Base-by-base conservation (phyloP, 1,140 invertebrate genomes). In the Scaptomyza hsui region DNA sequence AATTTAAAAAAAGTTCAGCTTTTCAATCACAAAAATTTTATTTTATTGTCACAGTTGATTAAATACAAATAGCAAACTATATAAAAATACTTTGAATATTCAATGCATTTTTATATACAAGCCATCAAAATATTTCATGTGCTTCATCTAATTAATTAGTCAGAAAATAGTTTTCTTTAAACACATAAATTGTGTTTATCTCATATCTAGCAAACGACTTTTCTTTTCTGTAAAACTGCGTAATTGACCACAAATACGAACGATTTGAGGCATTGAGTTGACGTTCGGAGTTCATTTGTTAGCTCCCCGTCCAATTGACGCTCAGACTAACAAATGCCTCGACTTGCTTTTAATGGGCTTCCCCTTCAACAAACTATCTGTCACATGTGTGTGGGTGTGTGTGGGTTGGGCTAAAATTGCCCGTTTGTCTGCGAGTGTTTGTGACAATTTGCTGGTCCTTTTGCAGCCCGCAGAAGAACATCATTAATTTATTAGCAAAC, bases 401-500 rank as follows among this genome's bases (percentile, higher is more conserved):
- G n/a, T 42, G 13, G 29, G 39, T 6, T 12, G 3, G 32, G 32
- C 4, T n/a, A 37, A 37, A 37, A 37, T 4, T 42, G 21, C 21
- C 7, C 44, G 32, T 60, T 42, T 59, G 75, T 61, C 32, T 72
- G 51, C 60, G 77, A 82, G 78, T 82, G 78, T 82, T 82, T 88
- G 82, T 72, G 77, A 72, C 75, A 85, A 63, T 73, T 64, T 70
- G 53, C 51, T 69, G 71, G 65, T 68, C n/a, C 51, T 67, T 37
- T 59, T 2, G 48, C 49, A 45, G 47, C 60, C 69, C 81, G 68
- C 62, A 88, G 83, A 82, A 82, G 75, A 68, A 69, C 81, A 88
- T 88, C 82, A 88, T 89, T 88, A 88, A 88, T 88, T 88, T 88
- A 88, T 88, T 88, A 82, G 83, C 78, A 82, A 88, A 68, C 67